These are phyloP conservation scores for Spheniscus mendiculus DNA, from an alignment of 2,113 vertebrate genomes.

Conservation along the genomic window DNA sequence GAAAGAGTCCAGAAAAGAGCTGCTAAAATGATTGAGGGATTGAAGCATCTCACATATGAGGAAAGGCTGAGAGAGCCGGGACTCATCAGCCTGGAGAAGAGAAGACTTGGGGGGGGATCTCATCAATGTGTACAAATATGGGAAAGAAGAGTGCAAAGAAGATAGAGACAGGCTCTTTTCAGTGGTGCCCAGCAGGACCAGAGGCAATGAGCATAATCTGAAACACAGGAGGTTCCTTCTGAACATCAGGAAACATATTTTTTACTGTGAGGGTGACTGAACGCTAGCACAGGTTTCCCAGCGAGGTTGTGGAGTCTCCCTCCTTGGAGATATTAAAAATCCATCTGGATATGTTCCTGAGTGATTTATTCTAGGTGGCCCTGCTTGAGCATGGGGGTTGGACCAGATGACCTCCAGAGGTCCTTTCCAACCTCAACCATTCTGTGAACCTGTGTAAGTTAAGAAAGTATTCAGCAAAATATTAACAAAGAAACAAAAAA, in stretches of 20 bases:
- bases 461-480: background rate
- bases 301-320: background rate
- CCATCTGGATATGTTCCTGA: background rate
- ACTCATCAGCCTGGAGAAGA: background rate
- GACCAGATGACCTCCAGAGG: background rate
- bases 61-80: background rate
- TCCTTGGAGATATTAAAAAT: background rate
- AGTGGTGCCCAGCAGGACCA: background rate
- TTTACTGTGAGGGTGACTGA: background rate
- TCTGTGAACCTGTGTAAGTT: background rate
- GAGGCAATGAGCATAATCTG: background rate
- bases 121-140: background rate
- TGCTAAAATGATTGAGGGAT: background rate
- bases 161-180: background rate
- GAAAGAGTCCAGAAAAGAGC: background rate
- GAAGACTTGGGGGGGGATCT: background rate
- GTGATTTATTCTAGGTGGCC: background rate
- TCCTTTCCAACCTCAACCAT: background rate
- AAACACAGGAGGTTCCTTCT: background rate
- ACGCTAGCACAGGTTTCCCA: background rate
- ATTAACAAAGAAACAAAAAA: background rate
- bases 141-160: background rate
- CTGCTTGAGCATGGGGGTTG: background rate
- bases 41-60: background rate
- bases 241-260: background rate